A percentile compares a stretch with the other conserved stretches of the same genome.
Evolutionary conservation across 1,140 invertebrate genomes (phyloP).

Genomic region (Solenopsis fugax): DNA sequence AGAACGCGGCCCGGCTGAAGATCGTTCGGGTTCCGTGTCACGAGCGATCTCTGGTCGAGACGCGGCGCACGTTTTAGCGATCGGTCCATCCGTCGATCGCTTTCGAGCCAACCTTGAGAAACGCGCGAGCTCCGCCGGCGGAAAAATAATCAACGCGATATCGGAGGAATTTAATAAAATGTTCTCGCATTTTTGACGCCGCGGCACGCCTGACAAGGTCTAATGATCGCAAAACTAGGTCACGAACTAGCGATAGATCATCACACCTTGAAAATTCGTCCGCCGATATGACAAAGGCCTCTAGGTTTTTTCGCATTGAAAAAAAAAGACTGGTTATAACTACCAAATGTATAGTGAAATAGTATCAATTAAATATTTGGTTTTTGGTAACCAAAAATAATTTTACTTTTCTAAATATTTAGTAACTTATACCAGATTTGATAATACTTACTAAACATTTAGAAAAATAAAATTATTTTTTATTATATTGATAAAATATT

Average conservation of each 20-base stretch:
- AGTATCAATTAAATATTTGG: too few species aligned
- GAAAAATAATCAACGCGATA: neutral
- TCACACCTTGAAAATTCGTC: neutral
- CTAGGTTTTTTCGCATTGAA: too few species aligned
- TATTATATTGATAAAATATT: too few species aligned
- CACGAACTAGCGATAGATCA: neutral
- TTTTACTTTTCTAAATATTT: too few species aligned
- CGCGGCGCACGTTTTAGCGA: neutral
- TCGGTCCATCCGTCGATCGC: neutral
- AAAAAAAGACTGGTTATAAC: too few species aligned
- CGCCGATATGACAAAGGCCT: neutral
- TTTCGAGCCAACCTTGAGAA: neutral
- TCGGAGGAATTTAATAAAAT: slow-evolving; percentile 40
- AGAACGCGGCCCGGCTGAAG: neutral
- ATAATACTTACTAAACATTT: too few species aligned
- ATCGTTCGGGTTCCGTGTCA: slow-evolving; percentile 30
- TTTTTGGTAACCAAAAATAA: too few species aligned
- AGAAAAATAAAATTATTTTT: too few species aligned
- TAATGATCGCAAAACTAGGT: neutral
- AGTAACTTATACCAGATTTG: too few species aligned
- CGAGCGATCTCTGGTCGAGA: slow-evolving; percentile 2
- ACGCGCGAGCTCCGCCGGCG: neutral
- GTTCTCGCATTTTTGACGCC: neutral
- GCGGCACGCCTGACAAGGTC: neutral
- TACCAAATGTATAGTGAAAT: too few species aligned